Evolutionary conservation across 2,113 vertebrate species (phyloP).

Genomic region (Orthonyx spaldingii): DNA sequence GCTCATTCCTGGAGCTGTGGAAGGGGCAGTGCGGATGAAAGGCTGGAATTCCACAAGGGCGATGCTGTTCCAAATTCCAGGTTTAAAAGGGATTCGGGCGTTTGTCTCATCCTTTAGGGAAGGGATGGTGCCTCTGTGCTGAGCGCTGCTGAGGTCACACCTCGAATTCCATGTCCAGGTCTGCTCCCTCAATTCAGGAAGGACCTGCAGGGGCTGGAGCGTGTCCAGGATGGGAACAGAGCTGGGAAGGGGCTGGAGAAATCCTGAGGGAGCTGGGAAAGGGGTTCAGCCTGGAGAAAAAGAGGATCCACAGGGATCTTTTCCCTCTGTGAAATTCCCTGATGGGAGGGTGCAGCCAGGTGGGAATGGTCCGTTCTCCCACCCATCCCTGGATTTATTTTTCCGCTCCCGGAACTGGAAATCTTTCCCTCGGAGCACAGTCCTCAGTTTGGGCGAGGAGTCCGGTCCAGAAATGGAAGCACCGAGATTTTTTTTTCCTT

Average conservation of each 20-base stretch:
- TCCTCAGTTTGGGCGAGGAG: neutral
- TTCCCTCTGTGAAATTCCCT: neutral
- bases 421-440: neutral
- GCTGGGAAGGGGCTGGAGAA: neutral
- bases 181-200: neutral
- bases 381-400: neutral
- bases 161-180: neutral
- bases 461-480: neutral
- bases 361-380: neutral
- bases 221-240: accelerated
- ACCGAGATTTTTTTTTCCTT: neutral
- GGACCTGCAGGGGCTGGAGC: neutral
- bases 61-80: neutral
- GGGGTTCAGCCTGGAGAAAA: neutral
- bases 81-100: neutral
- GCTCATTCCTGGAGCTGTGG: accelerated
- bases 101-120: neutral
- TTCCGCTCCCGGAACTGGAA: neutral
- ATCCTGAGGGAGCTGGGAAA: neutral
- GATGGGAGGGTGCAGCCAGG: neutral
- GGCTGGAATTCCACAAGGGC: neutral
- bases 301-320: neutral
- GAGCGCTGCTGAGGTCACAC: neutral
- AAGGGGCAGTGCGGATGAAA: neutral
- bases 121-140: no score